Base-by-base conservation (phyloP, 2,113 vertebrate genomes). In the Heterocephalus glaber region DNA sequence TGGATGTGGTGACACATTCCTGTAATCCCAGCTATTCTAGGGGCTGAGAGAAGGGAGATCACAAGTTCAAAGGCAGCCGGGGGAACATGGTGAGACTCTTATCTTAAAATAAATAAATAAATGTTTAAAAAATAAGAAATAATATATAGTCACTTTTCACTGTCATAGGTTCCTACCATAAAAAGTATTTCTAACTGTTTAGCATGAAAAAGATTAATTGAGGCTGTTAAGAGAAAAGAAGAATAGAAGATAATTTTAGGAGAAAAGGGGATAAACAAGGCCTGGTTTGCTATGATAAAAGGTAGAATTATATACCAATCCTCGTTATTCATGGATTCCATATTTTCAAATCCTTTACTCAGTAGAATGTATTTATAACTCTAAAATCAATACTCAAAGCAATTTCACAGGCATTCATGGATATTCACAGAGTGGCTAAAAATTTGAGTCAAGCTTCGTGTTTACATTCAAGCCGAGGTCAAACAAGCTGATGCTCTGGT, bases 281-380 rank as follows among this genome's bases (percentile, higher is more conserved):
- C 28, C 81, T 12, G 6, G n/a, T 86, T 49, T 66, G 35, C 58
- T 92, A 8, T 56, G 44, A 49, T 86, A 49, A 54, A 38, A 89
- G 33, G 72, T 80, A 74, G 86, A 89, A 92, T 76, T 94, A 35
- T 72, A 68, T 7, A 54, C 28, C 20, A 14, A 24, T 68, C n/a
- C 17, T 85, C n/a, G 38, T 82, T 94, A 82, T 79, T 86, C 6
- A 35, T 44, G 20, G 35, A 63, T 86, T 85, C 60, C 60, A 17
- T 86, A 76, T 83, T 49, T 97, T 65, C 61, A 65, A 86, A 89
- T 89, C 16, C 41, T 41, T 82, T 87, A 83, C 54, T 93, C n/a
- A 33, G 19, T 54, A 47, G 94, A 96, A 93, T 94, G n/a, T 93
- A 88, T 93, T 72, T 93, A 49, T 95, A 66, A 94, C 54, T 49